A percentile compares a stretch with the other conserved stretches of the same genome.
These are phyloP conservation scores for Umimayanthus chanpuru DNA, from an alignment of 92 coral and sea anemone genomes.

Conservation along the genomic window DNA sequence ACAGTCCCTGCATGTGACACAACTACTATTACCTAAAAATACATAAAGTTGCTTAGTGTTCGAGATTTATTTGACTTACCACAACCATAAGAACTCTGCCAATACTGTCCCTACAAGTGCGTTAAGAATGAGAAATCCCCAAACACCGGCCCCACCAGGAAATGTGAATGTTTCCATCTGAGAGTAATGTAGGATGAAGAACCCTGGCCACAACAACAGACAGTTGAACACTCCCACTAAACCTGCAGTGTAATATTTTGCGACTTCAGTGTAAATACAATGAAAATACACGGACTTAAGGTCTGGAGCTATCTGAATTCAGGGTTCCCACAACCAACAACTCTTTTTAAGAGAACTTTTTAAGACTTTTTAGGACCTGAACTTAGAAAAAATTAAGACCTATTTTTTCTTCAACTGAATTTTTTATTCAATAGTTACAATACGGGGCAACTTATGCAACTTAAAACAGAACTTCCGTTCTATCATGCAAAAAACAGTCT, in stretches of 20 bases:
- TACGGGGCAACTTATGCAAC: no score
- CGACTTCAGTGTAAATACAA: background rate
- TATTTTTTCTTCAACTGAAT: no score
- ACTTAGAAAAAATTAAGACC: no score
- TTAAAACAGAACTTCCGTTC: no score
- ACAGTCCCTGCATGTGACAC: no score
- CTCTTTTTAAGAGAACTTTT: no score
- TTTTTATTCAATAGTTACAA: no score
- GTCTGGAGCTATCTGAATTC: background rate
- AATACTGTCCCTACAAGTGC: conserved; percentile 92
- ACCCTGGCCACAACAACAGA: conserved; percentile 90
- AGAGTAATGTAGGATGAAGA: conserved; percentile 74
- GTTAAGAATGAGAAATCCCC: conserved; percentile 84
- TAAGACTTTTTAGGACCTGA: no score
- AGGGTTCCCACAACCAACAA: no score
- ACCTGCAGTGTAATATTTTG: conserved; percentile 54
- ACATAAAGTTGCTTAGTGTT: background rate
- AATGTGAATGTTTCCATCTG: conserved; percentile 69
- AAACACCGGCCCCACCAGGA: conserved; percentile 60
- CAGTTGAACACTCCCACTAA: conserved; percentile 85
- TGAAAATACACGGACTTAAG: background rate
- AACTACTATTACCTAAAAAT: no score
- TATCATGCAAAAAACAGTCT: no score
- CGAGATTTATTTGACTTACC: conserved; percentile 61
- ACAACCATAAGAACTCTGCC: conserved; percentile 90